Percentiles rank a stretch among this genome's conserved stretches.
Conservation (phyloP, 2,888 invertebrate genomes). For the Drosophila maculinotata region DNA sequence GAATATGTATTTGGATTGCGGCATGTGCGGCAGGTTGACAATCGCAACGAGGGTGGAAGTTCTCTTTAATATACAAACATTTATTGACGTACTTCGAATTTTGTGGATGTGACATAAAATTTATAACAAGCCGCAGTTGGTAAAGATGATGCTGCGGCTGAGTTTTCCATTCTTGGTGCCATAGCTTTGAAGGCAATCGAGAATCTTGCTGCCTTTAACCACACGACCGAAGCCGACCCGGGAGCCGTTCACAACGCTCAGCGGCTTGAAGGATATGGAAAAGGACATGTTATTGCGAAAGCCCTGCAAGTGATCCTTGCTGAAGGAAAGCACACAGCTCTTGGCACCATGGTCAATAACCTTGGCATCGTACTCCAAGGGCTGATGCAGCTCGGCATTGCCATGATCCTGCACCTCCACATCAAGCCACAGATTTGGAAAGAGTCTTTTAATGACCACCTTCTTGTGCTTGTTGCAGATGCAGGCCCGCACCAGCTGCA, state of each 20-base stretch:
- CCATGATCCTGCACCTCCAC: constrained; percentile 38
- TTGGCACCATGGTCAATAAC: too few relatives aligned
- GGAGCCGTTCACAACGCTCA: constrained; percentile 67
- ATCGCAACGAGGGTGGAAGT: too few relatives aligned
- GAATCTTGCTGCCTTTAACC: constrained; percentile 66
- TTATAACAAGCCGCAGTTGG: constrained; percentile 68
- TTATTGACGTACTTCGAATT: constrained; percentile 21
- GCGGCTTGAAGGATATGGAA: constrained; percentile 75
- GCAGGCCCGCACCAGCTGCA: constrained; percentile 64
- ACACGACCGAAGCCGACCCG: constrained; percentile 78
- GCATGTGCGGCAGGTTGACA: constrained; percentile 24
- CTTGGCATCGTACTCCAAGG: constrained; percentile 67
- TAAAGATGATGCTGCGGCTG: constrained; percentile 63
- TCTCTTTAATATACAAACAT: background rate
- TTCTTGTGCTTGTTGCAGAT: constrained; percentile 32
- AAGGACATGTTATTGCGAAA: constrained; percentile 57
- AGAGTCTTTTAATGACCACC: constrained; percentile 60
- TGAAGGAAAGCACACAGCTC: constrained; percentile 61
- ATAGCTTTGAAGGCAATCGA: constrained; percentile 69
- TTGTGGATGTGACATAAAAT: background rate
- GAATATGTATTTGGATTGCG: background rate
- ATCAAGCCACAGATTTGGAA: constrained; percentile 74
- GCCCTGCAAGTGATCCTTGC: constrained; percentile 52
- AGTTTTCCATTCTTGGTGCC: constrained; percentile 81
- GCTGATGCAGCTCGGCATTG: constrained; percentile 32